Percentiles rank a stretch among this genome's conserved stretches.
phyloP scores from a whole-genome alignment of 2,888 invertebrate genomes.

The Dromius quadrimaculatus region DNA sequence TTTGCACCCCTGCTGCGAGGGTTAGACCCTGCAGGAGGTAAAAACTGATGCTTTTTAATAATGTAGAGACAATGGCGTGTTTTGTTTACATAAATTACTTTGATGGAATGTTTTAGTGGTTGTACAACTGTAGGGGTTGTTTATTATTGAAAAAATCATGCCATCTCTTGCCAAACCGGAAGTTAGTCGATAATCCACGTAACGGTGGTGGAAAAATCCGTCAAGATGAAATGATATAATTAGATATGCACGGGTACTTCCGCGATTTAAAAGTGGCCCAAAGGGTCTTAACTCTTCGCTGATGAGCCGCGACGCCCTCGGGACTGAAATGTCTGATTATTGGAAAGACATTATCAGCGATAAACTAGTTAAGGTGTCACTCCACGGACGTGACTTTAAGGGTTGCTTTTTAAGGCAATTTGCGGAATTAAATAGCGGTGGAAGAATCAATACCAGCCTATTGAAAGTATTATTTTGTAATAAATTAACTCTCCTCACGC shows the following conservation, averaged over 20 bases:
- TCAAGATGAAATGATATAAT: constrained; percentile 39
- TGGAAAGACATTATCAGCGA: constrained; percentile 33
- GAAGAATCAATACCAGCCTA: too few species aligned
- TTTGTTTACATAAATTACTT: constrained; percentile 25
- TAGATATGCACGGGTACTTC: constrained; percentile 37
- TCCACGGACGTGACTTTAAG: constrained; percentile 19
- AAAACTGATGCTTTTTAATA: constrained; percentile 25
- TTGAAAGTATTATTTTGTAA: constrained; percentile 15
- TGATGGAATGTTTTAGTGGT: too few species aligned
- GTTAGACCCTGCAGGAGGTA: neutral
- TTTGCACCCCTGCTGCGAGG: too few species aligned
- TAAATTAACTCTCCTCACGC: constrained; percentile 24
- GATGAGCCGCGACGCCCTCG: constrained; percentile 28
- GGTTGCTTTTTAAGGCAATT: too few species aligned
- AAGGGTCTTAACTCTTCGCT: constrained; percentile 12
- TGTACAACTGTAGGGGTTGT: too few species aligned
- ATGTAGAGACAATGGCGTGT: constrained; percentile 24
- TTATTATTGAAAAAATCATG: too few species aligned
- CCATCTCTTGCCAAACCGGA: neutral
- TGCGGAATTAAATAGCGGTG: too few species aligned
- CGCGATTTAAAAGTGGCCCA: constrained; percentile 12
- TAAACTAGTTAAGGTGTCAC: constrained; percentile 34
- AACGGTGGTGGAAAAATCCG: constrained; percentile 34
- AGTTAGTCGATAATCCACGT: constrained; percentile 24
- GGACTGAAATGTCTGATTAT: constrained; percentile 22